Percentiles rank a stretch among this genome's conserved stretches.
Evolutionary conservation across 2,797 vertebrate species (phyloP).

Genomic region (Sebastes variabilis): DNA sequence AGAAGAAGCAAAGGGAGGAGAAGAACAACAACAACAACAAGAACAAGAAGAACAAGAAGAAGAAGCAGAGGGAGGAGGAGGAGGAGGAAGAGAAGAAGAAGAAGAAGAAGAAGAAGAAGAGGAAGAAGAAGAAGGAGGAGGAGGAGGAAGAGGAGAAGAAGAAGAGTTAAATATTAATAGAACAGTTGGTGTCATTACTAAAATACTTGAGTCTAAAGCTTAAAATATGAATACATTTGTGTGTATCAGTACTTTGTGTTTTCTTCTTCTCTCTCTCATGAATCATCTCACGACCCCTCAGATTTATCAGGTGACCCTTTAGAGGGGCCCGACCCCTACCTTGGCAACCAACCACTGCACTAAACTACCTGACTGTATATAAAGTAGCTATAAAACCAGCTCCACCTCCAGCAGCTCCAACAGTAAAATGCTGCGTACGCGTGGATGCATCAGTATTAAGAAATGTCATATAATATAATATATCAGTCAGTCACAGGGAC

Average conservation of each 20-base stretch:
- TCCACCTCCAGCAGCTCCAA: not conserved
- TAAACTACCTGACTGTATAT: not conserved
- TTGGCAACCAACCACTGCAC: not conserved
- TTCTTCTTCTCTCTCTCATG: not conserved
- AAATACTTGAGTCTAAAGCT: too few relatives aligned
- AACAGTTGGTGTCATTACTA: too few relatives aligned
- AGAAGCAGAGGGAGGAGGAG: not conserved
- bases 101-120: not conserved
- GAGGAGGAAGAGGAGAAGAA: not conserved
- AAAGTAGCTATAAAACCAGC: not conserved
- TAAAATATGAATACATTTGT: not conserved
- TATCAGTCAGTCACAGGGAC: not conserved
- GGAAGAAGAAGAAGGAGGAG: fast-evolving
- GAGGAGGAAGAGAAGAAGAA: too few relatives aligned
- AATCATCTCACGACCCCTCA: not conserved
- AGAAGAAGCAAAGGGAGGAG: not conserved
- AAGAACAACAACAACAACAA: not conserved
- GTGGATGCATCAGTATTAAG: not conserved
- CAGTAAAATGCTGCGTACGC: not conserved
- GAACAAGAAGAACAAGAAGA: too few relatives aligned
- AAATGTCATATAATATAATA: not conserved
- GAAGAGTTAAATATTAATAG: not conserved
- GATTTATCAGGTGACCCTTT: not conserved
- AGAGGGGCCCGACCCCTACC: not conserved
- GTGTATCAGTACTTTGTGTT: not conserved